Percentiles rank a stretch among this genome's conserved stretches.
Conservation (phyloP, 2,797 vertebrate species). For the Lemur catta region DNA sequence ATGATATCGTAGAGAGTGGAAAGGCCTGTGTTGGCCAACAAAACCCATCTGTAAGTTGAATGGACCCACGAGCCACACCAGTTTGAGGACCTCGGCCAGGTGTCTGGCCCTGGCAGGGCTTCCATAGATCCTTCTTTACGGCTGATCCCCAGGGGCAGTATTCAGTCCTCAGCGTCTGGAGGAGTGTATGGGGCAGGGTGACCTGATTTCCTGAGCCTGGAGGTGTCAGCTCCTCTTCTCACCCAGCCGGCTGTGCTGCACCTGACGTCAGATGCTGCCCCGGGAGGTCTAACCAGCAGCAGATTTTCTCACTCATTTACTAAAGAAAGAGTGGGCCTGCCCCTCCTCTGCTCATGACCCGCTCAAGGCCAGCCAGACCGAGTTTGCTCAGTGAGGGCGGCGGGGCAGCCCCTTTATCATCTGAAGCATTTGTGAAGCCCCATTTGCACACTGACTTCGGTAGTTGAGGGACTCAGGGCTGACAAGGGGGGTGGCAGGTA, state of each 20-base stretch:
- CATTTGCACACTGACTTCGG: not conserved
- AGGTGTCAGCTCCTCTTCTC: slow-evolving; percentile 48
- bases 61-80: not conserved
- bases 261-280: slow-evolving; percentile 44
- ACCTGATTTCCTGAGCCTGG: slow-evolving; percentile 49
- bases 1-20: not conserved
- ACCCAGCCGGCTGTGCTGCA: not conserved
- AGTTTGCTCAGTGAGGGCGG: not conserved
- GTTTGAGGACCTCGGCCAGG: not conserved
- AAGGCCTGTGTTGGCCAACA: not conserved
- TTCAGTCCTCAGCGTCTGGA: not conserved
- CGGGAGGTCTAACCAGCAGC: not conserved
- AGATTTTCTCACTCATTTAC: slow-evolving; percentile 38
- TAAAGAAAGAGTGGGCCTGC: not conserved
- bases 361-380: not conserved
- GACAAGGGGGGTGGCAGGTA: not conserved
- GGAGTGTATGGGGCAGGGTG: not conserved
- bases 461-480: not conserved
- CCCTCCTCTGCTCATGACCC: not conserved
- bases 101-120: not conserved
- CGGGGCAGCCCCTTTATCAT: not conserved
- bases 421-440: not conserved
- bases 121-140: not conserved
- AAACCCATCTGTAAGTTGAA: not conserved
- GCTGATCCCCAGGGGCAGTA: not conserved